Evolutionary conservation across 1,140 invertebrate genomes (phyloP).

Genomic region (Drosophila mauritiana): DNA sequence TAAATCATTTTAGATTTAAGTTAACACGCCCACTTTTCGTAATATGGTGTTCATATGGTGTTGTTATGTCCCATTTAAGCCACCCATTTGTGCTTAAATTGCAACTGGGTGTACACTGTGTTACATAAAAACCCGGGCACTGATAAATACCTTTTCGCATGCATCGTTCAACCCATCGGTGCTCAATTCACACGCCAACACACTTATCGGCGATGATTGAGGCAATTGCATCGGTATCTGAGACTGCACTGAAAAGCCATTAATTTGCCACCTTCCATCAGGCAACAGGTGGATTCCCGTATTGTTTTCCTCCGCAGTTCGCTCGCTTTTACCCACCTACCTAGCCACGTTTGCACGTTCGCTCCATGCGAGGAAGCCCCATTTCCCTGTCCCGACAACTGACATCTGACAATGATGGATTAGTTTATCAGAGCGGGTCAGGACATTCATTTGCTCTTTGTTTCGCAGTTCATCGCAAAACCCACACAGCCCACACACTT

Average conservation of each 20-base stretch:
- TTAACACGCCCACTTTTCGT: constrained; percentile 1
- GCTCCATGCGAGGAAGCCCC: constrained; percentile 26
- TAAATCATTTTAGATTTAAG: background rate
- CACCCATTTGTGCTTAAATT: background rate
- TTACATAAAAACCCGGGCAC: background rate
- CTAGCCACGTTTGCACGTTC: no score
- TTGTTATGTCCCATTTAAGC: no score
- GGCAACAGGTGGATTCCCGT: constrained; percentile 29
- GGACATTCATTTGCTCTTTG: constrained; percentile 63
- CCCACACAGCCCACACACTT: constrained; percentile 3
- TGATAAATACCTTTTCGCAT: background rate
- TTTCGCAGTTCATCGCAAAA: constrained; percentile 26
- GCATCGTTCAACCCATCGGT: constrained; percentile 15
- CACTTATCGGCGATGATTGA: constrained; percentile 42
- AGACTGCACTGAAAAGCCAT: constrained; percentile 40
- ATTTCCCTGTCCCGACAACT: constrained; percentile 37
- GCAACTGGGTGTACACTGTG: background rate
- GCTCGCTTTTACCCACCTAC: background rate
- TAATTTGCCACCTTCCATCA: constrained; percentile 25
- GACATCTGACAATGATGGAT: constrained; percentile 71
- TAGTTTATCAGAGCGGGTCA: constrained; percentile 52
- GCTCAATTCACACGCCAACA: constrained; percentile 11
- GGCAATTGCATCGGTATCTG: constrained; percentile 19
- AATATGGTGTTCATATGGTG: background rate
- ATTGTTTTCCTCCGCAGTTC: background rate